These are phyloP conservation scores for Hestina assimilis DNA, from an alignment of 1,140 invertebrate species.

Conservation along the genomic window DNA sequence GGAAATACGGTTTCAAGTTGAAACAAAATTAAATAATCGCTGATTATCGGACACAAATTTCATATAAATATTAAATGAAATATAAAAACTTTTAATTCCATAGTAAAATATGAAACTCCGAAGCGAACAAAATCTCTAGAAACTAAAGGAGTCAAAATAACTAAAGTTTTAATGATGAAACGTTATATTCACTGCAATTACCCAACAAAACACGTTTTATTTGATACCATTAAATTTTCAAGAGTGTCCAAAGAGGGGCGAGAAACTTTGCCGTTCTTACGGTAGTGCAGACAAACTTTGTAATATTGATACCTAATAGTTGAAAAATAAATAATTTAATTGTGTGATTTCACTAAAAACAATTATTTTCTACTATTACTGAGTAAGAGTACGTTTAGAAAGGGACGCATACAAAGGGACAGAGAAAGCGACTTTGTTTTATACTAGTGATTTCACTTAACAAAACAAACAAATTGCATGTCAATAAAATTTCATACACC, in stretches of 20 bases:
- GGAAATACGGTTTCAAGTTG: no score
- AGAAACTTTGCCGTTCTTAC: background rate
- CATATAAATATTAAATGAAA: background rate
- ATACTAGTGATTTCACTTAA: no score
- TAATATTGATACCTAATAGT: no score
- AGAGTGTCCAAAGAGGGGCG: background rate
- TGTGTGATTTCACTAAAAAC: no score
- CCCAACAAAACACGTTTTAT: slow-evolving; percentile 2
- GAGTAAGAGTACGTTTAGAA: no score
- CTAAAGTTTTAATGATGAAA: slow-evolving; percentile 36
- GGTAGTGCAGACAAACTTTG: no score
- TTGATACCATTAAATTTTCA: background rate
- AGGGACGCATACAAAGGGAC: no score
- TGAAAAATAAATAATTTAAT: no score
- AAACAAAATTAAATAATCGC: no score
- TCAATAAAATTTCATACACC: slow-evolving; percentile 2
- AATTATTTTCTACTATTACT: no score
- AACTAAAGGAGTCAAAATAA: slow-evolving; percentile 2
- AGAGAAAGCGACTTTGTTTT: no score
- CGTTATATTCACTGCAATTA: slow-evolving; percentile 39
- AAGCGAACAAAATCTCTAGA: background rate
- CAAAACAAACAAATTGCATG: background rate
- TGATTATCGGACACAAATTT: no score
- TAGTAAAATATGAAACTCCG: background rate
- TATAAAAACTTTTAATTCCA: background rate